These are phyloP conservation scores for Drymonia ruficornis DNA, from an alignment of 2,888 invertebrate genomes.

Conservation along the genomic window DNA sequence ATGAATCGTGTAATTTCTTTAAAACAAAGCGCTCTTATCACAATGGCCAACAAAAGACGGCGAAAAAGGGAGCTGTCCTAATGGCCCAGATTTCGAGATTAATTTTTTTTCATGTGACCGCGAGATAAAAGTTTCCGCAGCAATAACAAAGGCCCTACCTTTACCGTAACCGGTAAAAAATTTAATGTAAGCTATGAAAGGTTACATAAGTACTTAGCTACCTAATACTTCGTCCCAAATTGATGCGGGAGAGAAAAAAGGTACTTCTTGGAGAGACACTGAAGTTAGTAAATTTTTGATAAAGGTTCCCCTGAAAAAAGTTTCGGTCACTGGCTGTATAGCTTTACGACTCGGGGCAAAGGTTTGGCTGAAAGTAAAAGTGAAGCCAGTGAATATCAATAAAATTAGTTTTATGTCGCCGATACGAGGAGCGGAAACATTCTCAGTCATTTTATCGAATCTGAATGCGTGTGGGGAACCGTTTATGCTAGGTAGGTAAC, in stretches of 20 bases:
- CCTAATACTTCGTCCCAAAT: conserved; percentile 28
- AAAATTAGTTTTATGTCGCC: conserved; percentile 54
- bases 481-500: conserved; percentile 27
- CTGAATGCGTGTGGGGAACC: conserved; percentile 29
- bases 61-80: conserved; percentile 44
- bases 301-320: conserved; percentile 45
- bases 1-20: conserved; percentile 44
- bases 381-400: conserved; percentile 51
- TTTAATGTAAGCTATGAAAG: conserved; percentile 36
- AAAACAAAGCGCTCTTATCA: conserved; percentile 57
- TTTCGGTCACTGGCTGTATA: conserved; percentile 53
- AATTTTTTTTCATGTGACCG: conserved; percentile 51
- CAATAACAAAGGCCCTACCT: conserved; percentile 39
- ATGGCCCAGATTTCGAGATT: conserved; percentile 55
- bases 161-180: conserved; percentile 29
- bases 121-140: conserved; percentile 39
- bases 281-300: conserved; percentile 51
- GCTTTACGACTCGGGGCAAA: conserved; percentile 49
- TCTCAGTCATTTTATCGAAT: conserved; percentile 46
- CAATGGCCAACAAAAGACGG: conserved; percentile 51
- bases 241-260: conserved; percentile 24
- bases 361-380: conserved; percentile 46
- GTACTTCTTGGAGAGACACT: conserved; percentile 37
- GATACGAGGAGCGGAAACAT: conserved; percentile 42
- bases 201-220: conserved; percentile 25